A percentile compares a stretch with the other conserved stretches of the same genome.
Evolutionary conservation across 2,888 invertebrate genomes (phyloP).

Genomic region (Thumatha senex): DNA sequence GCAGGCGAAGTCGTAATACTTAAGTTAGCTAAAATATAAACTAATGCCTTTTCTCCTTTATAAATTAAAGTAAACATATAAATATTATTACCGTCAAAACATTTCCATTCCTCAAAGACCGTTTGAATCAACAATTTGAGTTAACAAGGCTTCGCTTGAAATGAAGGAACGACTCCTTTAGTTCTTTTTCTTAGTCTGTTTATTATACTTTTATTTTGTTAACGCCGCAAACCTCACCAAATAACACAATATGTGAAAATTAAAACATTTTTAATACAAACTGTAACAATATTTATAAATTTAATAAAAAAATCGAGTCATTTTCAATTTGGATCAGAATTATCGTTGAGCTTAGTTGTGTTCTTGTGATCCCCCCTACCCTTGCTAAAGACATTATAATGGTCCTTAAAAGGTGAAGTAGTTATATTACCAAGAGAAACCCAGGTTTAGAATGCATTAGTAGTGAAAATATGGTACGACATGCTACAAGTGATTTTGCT

Average conservation of each 20-base stretch:
- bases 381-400: too few relatives aligned
- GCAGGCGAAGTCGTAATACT: too few relatives aligned
- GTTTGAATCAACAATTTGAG: slow-evolving; percentile 25
- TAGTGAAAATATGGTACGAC: too few relatives aligned
- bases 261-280: slow-evolving; percentile 8
- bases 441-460: too few relatives aligned
- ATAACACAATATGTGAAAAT: slow-evolving; percentile 12
- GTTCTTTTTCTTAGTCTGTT: slow-evolving; percentile 23
- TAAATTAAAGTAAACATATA: not conserved
- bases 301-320: too few relatives aligned
- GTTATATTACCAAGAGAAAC: too few relatives aligned
- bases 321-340: too few relatives aligned
- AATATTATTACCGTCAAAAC: not conserved
- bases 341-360: too few relatives aligned
- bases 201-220: slow-evolving; percentile 12
- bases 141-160: slow-evolving; percentile 29
- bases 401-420: too few relatives aligned
- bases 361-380: too few relatives aligned
- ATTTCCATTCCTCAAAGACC: slow-evolving; percentile 13
- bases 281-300: too few relatives aligned
- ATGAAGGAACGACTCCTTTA: slow-evolving; percentile 17
- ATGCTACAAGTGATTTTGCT: too few relatives aligned
- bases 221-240: slow-evolving; percentile 21
- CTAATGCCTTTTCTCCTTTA: not conserved
- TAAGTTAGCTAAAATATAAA: not conserved